Base-by-base conservation (phyloP, 2,797 vertebrate genomes). In the Petrocephalus sullivani region DNA sequence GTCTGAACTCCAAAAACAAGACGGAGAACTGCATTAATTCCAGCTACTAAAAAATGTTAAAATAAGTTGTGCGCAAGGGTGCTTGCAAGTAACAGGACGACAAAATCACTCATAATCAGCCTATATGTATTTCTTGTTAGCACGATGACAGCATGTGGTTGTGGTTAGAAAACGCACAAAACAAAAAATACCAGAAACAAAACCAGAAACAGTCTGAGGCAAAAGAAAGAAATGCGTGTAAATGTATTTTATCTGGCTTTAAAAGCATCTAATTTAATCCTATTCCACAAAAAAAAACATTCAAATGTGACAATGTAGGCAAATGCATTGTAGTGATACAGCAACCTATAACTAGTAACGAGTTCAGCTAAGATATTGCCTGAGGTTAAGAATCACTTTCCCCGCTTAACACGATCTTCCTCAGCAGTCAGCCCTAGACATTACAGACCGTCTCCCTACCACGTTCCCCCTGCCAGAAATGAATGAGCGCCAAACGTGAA, bases 191-290 rank as follows among this genome's bases (percentile, higher is more conserved):
- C 33, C 67, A 71, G 67, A 37, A 37, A 67, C 61, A 28, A 81
- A 81, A 49, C 2, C 19, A 4, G 7, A 81, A 2, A n/a, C 6
- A 49, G n/a, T n/a, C 9, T 49, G 37, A 81, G 33, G 28, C 33
- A 71, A 37, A 37, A 71, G 53, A 71, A 71, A 71, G 37, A 81
- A 81, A 81, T 10, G 75, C 75, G 16, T 46, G 71, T 41, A 41
- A 41, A 46, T 78, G 71, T 78, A 78, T 78, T 78, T 78, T 46
- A 78, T 78, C 71, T 19, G 71, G 71, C 37, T 78, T 78, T 78
- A 46, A 78, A 46, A 41, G 33, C 71, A 41, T 46, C 71, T 46
- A 16, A 37, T 16, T 46, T 81, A 46, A 81, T 37, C 67, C 41
- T 8, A 1, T 41, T 81, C 75, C 41, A 37, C n/a, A n/a, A 81